Evolutionary conservation across 2,888 invertebrate species (phyloP).

Genomic region (Dysmachus trigonus): DNA sequence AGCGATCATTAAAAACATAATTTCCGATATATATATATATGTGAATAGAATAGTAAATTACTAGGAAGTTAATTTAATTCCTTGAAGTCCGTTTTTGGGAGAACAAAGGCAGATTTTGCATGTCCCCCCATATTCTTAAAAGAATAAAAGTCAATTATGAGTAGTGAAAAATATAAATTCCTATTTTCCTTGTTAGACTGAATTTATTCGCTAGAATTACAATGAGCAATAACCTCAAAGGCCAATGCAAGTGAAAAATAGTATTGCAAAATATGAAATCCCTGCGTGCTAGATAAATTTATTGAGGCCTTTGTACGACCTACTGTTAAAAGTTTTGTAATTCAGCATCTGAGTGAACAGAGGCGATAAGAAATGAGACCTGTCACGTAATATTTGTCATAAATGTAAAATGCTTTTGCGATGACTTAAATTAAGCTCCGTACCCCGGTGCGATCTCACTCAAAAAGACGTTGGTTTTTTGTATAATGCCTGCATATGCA

Average conservation of each 20-base stretch:
- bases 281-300: not conserved
- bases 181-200: not conserved
- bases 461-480: not conserved
- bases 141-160: not conserved
- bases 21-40: too few relatives aligned
- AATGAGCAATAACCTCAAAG: not conserved
- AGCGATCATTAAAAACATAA: too few relatives aligned
- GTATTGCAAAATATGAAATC: conserved; percentile 5
- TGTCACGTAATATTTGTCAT: conserved; percentile 23
- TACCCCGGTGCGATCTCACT: not conserved
- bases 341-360: not conserved
- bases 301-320: conserved; percentile 29
- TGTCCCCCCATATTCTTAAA: not conserved
- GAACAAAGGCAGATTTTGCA: not conserved
- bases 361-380: conserved; percentile 20
- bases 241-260: not conserved
- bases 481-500: not conserved
- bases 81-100: not conserved
- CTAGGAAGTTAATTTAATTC: not conserved
- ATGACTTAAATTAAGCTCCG: not conserved
- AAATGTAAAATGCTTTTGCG: not conserved
- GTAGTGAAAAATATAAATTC: not conserved
- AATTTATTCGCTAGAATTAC: not conserved
- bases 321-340: conserved; percentile 29
- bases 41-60: too few relatives aligned